Base-by-base conservation (phyloP, 2,888 invertebrate species). In the Uloborus plumipes region DNA sequence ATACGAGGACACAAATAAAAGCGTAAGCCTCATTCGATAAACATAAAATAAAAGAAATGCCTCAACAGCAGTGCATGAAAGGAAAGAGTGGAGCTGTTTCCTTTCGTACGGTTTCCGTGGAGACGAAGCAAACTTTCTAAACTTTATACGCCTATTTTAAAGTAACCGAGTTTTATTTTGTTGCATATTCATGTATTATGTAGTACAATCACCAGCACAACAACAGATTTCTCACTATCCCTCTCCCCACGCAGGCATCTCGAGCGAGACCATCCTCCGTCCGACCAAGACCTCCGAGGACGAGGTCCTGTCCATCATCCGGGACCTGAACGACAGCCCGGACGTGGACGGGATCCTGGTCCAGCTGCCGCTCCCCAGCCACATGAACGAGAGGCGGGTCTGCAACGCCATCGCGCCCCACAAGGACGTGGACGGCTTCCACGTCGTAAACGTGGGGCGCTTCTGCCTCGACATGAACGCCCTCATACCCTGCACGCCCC, bases 391-490 rank as follows among this genome's bases (percentile, higher is more conserved):
- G 18, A 58, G 85, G n/a, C 92, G 91, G 87, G 91, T 95, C 15
- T 95, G 95, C 88, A 94, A 96, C 90, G 92, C 94, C 0, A 93
- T 97, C 0, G 89, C 91, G 50, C 94, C 94, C 0, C 91, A 91
- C 39, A 97, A 97, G 89, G 97, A 97, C 91, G 96, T 97, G 0
- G 97, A 97, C 89, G 97, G 97, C 0, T 97, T 97, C 88, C 94
- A 95, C 89, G 92, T 94, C 80, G 90, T 92, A 16, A 97, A 97
- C 89, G 91, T 96, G 72, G 97, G 97, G 9, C 93, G 93, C 86
- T 90, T 88, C 76, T 89, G 88, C 84, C 87, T 87, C 0, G 88
- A 88, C 72, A 87, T 88, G 84, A 86, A 87, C 53, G 85, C 88
- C 0, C 91, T 95, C 85, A 91, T 94, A 13, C 95, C 95, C 0